Percentiles rank a stretch among this genome's conserved stretches.
Conservation (phyloP, 2,113 vertebrate species). For the Brienomyrus longianalis region DNA sequence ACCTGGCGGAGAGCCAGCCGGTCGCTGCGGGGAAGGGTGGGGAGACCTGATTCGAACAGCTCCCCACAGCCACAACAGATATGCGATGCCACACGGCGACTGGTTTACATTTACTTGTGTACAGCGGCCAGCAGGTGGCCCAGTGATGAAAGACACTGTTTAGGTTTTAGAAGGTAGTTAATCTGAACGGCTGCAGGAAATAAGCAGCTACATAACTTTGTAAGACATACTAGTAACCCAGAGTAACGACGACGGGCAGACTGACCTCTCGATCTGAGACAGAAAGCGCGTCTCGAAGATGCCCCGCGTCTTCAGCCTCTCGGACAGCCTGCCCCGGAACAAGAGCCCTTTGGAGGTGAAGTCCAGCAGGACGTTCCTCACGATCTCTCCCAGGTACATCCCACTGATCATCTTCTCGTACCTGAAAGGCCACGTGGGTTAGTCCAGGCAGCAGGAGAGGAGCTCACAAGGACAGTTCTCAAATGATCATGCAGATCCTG, state of each 20-base stretch:
- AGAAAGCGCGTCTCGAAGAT: constrained; percentile 97
- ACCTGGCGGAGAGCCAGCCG: constrained; percentile 88
- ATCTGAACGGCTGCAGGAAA: neutral
- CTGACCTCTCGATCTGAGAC: constrained; percentile 90
- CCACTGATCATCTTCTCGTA: constrained; percentile 98
- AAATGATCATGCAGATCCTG: neutral
- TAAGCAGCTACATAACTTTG: neutral
- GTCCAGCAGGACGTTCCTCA: constrained; percentile 84
- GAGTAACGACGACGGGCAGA: neutral
- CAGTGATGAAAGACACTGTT: neutral
- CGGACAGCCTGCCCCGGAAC: constrained; percentile 84
- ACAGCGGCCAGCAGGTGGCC: neutral
- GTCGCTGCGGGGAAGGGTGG: constrained; percentile 58
- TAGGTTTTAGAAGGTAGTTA: neutral
- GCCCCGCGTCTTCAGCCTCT: constrained; percentile 82
- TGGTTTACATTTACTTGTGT: neutral
- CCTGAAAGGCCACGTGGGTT: constrained; percentile 49
- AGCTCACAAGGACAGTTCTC: neutral
- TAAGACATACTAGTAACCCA: neutral
- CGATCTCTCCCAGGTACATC: constrained; percentile 94
- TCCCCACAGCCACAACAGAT: neutral
- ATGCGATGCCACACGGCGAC: neutral
- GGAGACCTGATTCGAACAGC: neutral
- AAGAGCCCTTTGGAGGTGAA: constrained; percentile 84
- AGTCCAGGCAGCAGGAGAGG: neutral